Evolutionary conservation across 2,888 invertebrate species (phyloP), one percentile per base, ranked within the genome.

Genomic region (Melanostoma mellinum): DNA sequence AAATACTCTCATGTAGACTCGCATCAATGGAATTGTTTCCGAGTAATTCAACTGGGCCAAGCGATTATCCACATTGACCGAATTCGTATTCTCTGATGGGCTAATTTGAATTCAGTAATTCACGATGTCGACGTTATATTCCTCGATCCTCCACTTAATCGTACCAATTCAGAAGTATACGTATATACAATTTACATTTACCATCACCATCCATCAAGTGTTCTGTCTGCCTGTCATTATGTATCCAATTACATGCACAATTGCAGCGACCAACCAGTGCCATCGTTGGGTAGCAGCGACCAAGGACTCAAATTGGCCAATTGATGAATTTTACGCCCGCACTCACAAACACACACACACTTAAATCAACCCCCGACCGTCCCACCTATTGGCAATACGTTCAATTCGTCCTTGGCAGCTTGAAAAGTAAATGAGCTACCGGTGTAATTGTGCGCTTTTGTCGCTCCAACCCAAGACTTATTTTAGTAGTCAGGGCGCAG

Each of bases 191-290:
- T 20, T 20, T 58, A 20, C 38, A 48, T 48, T 60, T 60, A 20
- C 20, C 20, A 20, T 76, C 72, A 50, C 44, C 67, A 68, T 81
- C 81, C 67, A 77, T 81, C 77, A 77, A 58, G 55, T 58, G 55
- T 48, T 48, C 56, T 65, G 52, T 68, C 58, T 60, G 69, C 40
- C 71, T 84, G 84, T 84, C 79, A 84, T 79, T 84, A 79, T 71
- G 71, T 75, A 72, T 71, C 84, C 79, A 84, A 84, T 84, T 84
- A 79, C 84, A 75, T 75, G 84, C 67, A 46, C 80, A 81, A 61
- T 63, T 68, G 63, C 77, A 48, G 38, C 72, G 48, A 48, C 67
- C 61, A 42, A 48, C 10, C 20, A 20, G 20, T 46, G 71, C 36
- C 40, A 38, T 33, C 48, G 5, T 8, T 8, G 38, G 60, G 53